Percentiles rank a stretch among this genome's conserved stretches.
phyloP scores from a whole-genome alignment of 2,888 invertebrate genomes.

The Serrognathus titanus region DNA sequence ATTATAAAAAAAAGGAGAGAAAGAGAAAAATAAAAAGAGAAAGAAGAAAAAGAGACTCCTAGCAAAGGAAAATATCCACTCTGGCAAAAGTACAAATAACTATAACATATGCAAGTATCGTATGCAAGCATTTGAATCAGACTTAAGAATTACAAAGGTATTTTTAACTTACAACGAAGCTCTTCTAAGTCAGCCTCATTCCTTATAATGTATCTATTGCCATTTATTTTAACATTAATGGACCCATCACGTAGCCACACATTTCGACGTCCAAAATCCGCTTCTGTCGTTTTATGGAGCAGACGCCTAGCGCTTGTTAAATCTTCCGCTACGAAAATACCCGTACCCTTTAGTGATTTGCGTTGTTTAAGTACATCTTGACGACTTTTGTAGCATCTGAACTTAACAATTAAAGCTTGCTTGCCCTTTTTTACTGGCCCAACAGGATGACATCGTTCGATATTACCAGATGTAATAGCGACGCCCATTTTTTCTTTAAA shows the following conservation, averaged over 20 bases:
- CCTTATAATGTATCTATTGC: neutral
- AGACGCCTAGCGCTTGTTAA: neutral
- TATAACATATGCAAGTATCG: too few relatives aligned
- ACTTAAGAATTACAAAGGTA: too few relatives aligned
- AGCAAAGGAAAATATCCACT: too few relatives aligned
- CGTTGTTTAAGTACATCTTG: neutral
- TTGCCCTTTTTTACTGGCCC: neutral
- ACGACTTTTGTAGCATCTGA: neutral
- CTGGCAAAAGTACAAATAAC: too few relatives aligned
- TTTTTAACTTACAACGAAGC: too few relatives aligned
- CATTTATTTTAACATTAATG: neutral
- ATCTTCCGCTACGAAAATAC: neutral
- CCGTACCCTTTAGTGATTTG: neutral
- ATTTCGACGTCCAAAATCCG: neutral
- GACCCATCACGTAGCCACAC: neutral
- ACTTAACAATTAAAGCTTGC: neutral
- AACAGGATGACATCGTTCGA: neutral
- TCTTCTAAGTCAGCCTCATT: neutral
- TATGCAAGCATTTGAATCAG: too few relatives aligned
- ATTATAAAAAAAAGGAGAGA: too few relatives aligned
- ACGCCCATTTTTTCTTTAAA: neutral
- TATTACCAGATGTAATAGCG: neutral
- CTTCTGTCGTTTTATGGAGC: neutral
- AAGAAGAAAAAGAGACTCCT: too few relatives aligned
- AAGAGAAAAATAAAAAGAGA: too few relatives aligned